These are phyloP conservation scores for Rhynchophorus ferrugineus DNA, from an alignment of 1,140 invertebrate species.

Conservation along the genomic window DNA sequence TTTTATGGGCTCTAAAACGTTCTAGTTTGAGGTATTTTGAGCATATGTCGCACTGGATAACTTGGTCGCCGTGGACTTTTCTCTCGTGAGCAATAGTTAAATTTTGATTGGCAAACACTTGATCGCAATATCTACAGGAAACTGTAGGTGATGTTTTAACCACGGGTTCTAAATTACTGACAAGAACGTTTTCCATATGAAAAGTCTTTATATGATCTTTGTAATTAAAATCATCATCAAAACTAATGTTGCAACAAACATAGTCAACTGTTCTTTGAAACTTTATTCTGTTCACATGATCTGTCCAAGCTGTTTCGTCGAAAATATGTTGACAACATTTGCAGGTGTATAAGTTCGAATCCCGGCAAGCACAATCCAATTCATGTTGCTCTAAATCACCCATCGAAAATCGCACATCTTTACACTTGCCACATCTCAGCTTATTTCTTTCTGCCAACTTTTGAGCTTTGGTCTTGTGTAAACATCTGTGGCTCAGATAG, in stretches of 20 bases:
- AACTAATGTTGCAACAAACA: not conserved
- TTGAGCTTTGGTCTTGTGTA: not conserved
- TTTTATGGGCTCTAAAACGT: conserved; percentile 4
- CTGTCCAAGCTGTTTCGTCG: not conserved
- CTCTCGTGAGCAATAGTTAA: conserved; percentile 3
- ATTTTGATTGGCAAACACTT: not conserved
- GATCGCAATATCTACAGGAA: conserved; percentile 4
- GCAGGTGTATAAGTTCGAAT: not conserved
- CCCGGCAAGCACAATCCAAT: not conserved
- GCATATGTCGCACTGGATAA: conserved; percentile 2
- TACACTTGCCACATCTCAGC: conserved; percentile 2
- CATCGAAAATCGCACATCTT: not conserved
- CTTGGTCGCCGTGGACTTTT: conserved; percentile 1
- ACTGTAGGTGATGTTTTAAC: no score
- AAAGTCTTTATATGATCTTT: not conserved
- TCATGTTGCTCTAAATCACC: not conserved
- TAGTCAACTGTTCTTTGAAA: not conserved
- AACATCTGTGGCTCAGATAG: conserved; percentile 2
- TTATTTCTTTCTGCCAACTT: not conserved
- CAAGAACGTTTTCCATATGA: not conserved
- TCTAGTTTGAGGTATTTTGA: conserved; percentile 3
- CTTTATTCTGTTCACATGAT: not conserved
- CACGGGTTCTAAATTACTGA: not conserved
- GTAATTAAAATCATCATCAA: not conserved
- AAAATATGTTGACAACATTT: not conserved